Percentiles rank a stretch among this genome's conserved stretches.
Conservation (phyloP, 2,797 vertebrate genomes). For the Sebastes cheni region DNA sequence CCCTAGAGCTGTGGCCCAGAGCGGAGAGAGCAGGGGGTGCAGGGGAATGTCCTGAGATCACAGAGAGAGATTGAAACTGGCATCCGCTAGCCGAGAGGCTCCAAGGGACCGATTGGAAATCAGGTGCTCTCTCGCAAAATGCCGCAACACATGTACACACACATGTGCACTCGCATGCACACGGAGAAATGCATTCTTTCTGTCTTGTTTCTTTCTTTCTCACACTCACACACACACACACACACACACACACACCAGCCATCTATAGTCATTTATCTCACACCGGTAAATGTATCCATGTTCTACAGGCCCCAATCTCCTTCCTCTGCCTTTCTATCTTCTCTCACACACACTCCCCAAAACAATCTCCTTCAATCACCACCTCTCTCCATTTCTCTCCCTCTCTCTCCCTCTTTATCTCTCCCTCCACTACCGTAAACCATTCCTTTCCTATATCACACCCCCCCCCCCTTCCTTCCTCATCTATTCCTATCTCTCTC, state of each 20-base stretch:
- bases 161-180: slow-evolving; percentile 2
- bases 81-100: slow-evolving; percentile 75
- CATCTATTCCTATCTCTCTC: slow-evolving; percentile 55
- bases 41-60: slow-evolving; percentile 68
- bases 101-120: slow-evolving; percentile 75
- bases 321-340: slow-evolving; percentile 66
- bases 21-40: slow-evolving; percentile 34
- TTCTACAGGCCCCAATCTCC: slow-evolving; percentile 67
- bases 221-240: not conserved
- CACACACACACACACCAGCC: slow-evolving; percentile 26
- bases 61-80: slow-evolving; percentile 78
- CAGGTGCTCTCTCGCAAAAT: slow-evolving; percentile 59
- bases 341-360: slow-evolving; percentile 67
- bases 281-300: slow-evolving; percentile 73
- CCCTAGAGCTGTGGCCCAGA: slow-evolving; percentile 53
- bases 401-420: slow-evolving; percentile 65
- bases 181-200: slow-evolving; percentile 2
- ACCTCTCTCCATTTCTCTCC: slow-evolving; percentile 57
- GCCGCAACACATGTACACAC: slow-evolving; percentile 30
- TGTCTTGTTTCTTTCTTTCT: not conserved
- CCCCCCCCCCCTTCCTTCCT: not conserved
- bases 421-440: slow-evolving; percentile 70
- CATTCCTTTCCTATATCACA: slow-evolving; percentile 63
- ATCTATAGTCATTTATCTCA: slow-evolving; percentile 81
- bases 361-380: slow-evolving; percentile 80